These are phyloP conservation scores for Platysteira castanea DNA, from an alignment of 2,113 vertebrate genomes.

Conservation along the genomic window DNA sequence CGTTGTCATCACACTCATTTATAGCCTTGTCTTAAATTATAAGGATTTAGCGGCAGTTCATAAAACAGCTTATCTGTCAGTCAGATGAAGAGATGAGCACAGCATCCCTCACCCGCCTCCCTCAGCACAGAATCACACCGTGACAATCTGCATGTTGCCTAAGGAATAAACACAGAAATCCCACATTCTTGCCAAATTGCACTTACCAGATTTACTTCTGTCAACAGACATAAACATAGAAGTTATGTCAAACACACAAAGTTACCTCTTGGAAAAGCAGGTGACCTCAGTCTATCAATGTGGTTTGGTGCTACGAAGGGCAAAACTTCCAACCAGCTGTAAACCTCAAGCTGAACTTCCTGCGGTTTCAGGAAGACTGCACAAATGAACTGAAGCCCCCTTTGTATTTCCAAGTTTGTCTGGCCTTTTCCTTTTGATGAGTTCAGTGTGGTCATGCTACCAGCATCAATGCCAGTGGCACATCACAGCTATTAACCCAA, in stretches of 20 bases:
- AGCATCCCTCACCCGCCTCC: neutral
- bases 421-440: neutral
- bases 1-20: neutral
- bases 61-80: constrained; percentile 21
- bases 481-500: neutral
- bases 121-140: neutral
- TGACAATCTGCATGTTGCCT: neutral
- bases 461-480: neutral
- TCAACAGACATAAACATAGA: neutral
- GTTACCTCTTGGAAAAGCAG: neutral
- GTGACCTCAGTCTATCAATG: neutral
- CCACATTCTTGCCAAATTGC: neutral
- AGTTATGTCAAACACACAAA: neutral
- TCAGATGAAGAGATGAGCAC: neutral
- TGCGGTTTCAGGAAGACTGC: neutral
- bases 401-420: neutral
- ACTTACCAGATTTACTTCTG: neutral
- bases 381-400: neutral
- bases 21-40: neutral
- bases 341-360: neutral
- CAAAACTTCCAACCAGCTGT: neutral
- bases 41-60: constrained; percentile 7
- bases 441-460: neutral
- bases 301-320: neutral
- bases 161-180: neutral